These are phyloP conservation scores for Melitaea athalia DNA, from an alignment of 2,888 invertebrate genomes.

Conservation along the genomic window DNA sequence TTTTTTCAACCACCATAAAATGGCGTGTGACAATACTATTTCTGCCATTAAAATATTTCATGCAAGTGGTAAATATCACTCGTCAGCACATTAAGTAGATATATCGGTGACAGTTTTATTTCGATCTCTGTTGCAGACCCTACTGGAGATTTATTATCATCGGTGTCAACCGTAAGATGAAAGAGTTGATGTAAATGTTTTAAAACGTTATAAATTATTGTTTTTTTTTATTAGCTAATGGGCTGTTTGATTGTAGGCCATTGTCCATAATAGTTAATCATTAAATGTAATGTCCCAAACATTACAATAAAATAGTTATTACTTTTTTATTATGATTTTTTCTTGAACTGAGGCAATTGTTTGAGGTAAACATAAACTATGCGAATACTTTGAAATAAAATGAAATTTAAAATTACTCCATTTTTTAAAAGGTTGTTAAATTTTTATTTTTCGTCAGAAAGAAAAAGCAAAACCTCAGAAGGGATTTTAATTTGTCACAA, in stretches of 20 bases:
- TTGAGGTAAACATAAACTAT: too few relatives aligned
- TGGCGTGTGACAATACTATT: conserved; percentile 14
- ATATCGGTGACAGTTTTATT: conserved; percentile 63
- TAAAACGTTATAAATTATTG: conserved; percentile 9
- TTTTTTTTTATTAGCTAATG: conserved; percentile 9
- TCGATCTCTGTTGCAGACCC: conserved; percentile 50
- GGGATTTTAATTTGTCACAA: too few relatives aligned
- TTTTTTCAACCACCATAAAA: background rate
- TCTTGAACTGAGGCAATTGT: too few relatives aligned
- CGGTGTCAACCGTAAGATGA: conserved; percentile 47
- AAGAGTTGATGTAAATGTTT: conserved; percentile 42
- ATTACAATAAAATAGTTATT: background rate
- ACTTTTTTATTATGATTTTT: background rate
- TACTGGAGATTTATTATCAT: conserved; percentile 55
- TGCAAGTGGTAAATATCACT: conserved; percentile 47
- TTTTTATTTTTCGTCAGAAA: too few relatives aligned
- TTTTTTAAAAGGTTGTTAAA: too few relatives aligned
- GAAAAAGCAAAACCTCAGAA: too few relatives aligned
- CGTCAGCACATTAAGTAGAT: conserved; percentile 55
- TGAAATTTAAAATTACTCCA: too few relatives aligned
- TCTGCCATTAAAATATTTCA: conserved; percentile 34
- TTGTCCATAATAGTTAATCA: background rate
- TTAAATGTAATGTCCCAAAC: background rate
- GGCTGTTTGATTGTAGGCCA: background rate
- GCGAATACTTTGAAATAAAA: too few relatives aligned